A percentile compares a stretch with the other conserved stretches of the same genome.
Evolutionary conservation across 2,888 invertebrate species (phyloP).

Genomic region (Rotaria macrura): DNA sequence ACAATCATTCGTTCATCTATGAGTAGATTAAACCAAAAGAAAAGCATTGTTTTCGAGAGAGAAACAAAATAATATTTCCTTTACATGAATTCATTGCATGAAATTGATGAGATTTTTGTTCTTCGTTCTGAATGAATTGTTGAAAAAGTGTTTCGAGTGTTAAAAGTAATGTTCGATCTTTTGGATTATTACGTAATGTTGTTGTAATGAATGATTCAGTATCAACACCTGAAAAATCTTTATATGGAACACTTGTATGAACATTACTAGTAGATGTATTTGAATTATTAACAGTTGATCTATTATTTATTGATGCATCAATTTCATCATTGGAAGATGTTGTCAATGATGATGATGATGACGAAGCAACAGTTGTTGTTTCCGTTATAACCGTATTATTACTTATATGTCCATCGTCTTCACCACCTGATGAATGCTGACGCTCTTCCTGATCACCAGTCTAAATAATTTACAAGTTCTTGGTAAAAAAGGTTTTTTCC

Average conservation of each 20-base stretch:
- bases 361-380: neutral
- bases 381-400: neutral
- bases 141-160: slow-evolving; percentile 77
- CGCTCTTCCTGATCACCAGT: neutral
- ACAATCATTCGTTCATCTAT: slow-evolving; percentile 66
- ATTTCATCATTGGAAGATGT: neutral
- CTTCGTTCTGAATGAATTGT: slow-evolving; percentile 68
- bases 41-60: too few species aligned
- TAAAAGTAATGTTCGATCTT: slow-evolving; percentile 72
- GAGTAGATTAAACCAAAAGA: neutral
- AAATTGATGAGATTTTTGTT: slow-evolving; percentile 52
- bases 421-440: neutral
- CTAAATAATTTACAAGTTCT: neutral
- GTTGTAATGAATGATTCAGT: slow-evolving; percentile 75
- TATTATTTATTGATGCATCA: neutral
- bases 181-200: slow-evolving; percentile 76
- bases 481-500: too few species aligned
- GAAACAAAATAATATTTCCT: neutral
- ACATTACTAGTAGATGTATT: neutral
- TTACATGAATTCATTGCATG: slow-evolving; percentile 12
- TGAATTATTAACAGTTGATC: neutral
- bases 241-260: slow-evolving; percentile 41
- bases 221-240: slow-evolving; percentile 67
- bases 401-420: neutral
- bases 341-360: neutral